Conservation (phyloP, 1,140 invertebrate genomes). For the Telenomus remus region DNA sequence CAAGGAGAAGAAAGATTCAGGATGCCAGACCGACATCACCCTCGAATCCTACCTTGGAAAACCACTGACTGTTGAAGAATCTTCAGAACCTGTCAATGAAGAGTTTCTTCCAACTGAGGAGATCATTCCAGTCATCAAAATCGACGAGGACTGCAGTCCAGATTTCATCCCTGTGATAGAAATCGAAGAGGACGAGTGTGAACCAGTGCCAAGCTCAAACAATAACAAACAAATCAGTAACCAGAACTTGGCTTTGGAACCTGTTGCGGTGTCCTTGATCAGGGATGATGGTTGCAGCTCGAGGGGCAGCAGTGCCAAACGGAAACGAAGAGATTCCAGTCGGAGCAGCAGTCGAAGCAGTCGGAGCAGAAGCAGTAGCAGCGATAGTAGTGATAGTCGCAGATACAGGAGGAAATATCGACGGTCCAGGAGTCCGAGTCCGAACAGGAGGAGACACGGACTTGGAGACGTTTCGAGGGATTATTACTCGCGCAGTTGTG, state of each 20-base stretch:
- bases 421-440: not conserved
- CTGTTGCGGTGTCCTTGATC: too few relatives aligned
- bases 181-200: too few relatives aligned
- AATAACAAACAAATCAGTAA: too few relatives aligned
- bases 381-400: not conserved
- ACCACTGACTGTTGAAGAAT: not conserved
- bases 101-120: not conserved
- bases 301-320: not conserved
- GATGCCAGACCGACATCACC: conserved; percentile 20
- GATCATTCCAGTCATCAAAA: too few relatives aligned
- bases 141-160: too few relatives aligned
- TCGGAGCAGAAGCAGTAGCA: not conserved
- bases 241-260: too few relatives aligned
- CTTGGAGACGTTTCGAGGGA: not conserved
- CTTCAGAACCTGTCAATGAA: too few relatives aligned
- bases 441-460: not conserved
- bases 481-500: conserved; percentile 13
- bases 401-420: not conserved
- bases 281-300: too few relatives aligned
- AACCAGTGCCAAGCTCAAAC: too few relatives aligned
- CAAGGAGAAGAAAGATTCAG: conserved; percentile 3
- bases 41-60: not conserved
- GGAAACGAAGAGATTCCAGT: not conserved
- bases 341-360: not conserved
- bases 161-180: too few relatives aligned